Evolutionary conservation across 2,797 vertebrate species (phyloP).

Genomic region (Chiloscyllium punctatum): DNA sequence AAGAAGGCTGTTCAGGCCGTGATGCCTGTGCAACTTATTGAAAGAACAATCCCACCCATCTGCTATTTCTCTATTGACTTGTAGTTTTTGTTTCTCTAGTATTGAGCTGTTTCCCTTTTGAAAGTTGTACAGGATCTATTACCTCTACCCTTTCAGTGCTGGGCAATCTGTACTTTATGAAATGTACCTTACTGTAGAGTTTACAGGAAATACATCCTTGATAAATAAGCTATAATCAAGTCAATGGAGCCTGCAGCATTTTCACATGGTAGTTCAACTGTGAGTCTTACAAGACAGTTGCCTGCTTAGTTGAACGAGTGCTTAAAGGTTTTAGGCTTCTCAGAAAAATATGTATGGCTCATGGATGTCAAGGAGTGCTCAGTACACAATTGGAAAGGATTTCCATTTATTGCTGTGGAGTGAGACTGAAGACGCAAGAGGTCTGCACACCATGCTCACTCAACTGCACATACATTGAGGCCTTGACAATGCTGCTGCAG

Average conservation of each 20-base stretch:
- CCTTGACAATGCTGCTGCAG: slow-evolving; percentile 56
- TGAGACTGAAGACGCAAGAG: slow-evolving; percentile 48
- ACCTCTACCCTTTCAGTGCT: not conserved
- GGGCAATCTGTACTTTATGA: not conserved
- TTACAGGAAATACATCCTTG: slow-evolving; percentile 31
- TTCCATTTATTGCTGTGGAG: slow-evolving; percentile 43
- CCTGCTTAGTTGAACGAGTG: slow-evolving; percentile 41
- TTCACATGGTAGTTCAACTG: slow-evolving; percentile 46
- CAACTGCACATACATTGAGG: slow-evolving; percentile 44
- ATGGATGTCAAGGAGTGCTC: slow-evolving; percentile 53
- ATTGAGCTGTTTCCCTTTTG: not conserved
- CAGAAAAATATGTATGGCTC: slow-evolving; percentile 48
- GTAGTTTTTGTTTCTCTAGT: not conserved
- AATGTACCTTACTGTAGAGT: not conserved
- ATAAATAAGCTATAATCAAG: not conserved
- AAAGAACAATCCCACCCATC: not conserved
- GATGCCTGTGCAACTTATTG: not conserved
- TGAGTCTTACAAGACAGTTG: slow-evolving; percentile 41
- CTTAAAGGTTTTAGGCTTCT: slow-evolving; percentile 48
- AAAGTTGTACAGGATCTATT: not conserved
- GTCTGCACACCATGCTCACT: slow-evolving; percentile 42
- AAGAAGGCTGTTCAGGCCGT: not conserved
- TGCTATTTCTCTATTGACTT: not conserved
- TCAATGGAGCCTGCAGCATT: not conserved
- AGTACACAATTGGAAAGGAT: slow-evolving; percentile 24